These are phyloP conservation scores for Limnephilus marmoratus DNA, from an alignment of 2,888 invertebrate genomes.

Conservation along the genomic window DNA sequence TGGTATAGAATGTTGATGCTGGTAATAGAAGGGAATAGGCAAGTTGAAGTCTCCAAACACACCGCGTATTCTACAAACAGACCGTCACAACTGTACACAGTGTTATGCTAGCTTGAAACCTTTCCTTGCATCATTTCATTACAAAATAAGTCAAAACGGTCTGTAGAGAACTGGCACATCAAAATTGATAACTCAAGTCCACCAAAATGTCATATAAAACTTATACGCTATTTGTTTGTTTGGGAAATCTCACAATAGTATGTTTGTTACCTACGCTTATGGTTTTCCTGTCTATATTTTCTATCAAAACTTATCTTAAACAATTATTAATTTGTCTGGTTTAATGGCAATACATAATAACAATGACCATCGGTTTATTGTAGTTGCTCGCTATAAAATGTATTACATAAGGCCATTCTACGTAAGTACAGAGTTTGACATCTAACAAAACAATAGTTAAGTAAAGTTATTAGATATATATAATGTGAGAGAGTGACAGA, in stretches of 20 bases:
- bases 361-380: neutral
- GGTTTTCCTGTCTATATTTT: neutral
- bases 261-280: neutral
- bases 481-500: neutral
- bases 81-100: constrained; percentile 15
- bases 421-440: neutral
- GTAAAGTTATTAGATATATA: no score
- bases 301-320: neutral
- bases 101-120: constrained; percentile 3
- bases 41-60: constrained; percentile 37
- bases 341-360: neutral
- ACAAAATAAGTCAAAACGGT: constrained; percentile 38
- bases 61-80: constrained; percentile 27
- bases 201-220: constrained; percentile 31
- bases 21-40: neutral
- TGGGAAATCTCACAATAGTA: neutral
- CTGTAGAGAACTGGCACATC: constrained; percentile 41
- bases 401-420: neutral
- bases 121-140: neutral
- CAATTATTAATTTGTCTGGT: neutral
- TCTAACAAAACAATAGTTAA: neutral
- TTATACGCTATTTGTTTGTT: constrained; percentile 19
- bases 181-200: constrained; percentile 23
- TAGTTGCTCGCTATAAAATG: neutral
- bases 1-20: neutral